phyloP scores from a whole-genome alignment of 1,140 invertebrate species.

The Nixonia krombeini region DNA sequence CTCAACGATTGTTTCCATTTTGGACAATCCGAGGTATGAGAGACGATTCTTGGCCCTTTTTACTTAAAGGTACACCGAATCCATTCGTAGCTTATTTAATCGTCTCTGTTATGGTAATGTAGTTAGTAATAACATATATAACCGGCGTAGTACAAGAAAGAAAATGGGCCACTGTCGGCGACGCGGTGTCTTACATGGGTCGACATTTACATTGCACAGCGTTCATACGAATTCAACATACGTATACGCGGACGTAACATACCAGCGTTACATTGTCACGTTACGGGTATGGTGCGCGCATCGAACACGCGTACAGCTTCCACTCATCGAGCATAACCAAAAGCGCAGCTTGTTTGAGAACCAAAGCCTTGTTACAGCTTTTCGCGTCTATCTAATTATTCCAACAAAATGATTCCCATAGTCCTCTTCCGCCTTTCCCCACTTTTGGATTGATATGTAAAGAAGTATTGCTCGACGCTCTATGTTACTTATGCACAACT shows the following conservation, averaged over 20 bases:
- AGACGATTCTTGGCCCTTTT: too few species aligned
- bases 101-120: slow-evolving; percentile 51
- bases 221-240: slow-evolving; percentile 13
- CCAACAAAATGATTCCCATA: slow-evolving; percentile 2
- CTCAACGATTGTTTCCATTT: too few species aligned
- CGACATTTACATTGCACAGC: slow-evolving; percentile 1
- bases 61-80: too few species aligned
- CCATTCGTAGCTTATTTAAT: slow-evolving; percentile 44
- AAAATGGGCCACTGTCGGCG: slow-evolving; percentile 45
- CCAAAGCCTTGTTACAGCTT: background rate
- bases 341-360: slow-evolving; percentile 9
- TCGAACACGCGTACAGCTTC: slow-evolving; percentile 4
- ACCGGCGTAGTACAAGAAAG: slow-evolving; percentile 37
- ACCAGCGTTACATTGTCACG: background rate
- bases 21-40: too few species aligned
- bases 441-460: too few species aligned
- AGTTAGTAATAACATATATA: slow-evolving; percentile 51
- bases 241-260: background rate
- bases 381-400: too few species aligned
- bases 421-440: too few species aligned
- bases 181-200: slow-evolving; percentile 17
- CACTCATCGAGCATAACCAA: background rate
- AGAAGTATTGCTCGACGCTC: too few species aligned
- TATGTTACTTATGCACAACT: too few species aligned
- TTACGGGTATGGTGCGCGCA: background rate